These are phyloP conservation scores for Phodopus roborovskii DNA, from an alignment of 2,113 vertebrate species.

Conservation along the genomic window DNA sequence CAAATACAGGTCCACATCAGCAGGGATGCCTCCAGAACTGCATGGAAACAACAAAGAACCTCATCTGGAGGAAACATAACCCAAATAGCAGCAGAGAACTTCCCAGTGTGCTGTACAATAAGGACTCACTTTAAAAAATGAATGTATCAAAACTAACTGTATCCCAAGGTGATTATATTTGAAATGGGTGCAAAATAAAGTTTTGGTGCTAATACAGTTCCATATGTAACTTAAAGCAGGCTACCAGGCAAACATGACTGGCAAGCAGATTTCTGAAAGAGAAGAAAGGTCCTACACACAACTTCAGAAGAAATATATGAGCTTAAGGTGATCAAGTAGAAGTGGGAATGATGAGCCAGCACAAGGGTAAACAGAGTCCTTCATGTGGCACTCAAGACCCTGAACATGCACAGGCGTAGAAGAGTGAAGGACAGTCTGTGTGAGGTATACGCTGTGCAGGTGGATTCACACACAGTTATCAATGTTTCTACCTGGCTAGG, in stretches of 20 bases:
- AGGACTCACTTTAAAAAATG: not conserved
- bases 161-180: not conserved
- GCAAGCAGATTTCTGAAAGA: not conserved
- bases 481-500: not conserved
- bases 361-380: not conserved
- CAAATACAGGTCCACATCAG: not conserved
- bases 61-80: not conserved
- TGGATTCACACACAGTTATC: not conserved
- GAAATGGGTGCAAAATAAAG: not conserved
- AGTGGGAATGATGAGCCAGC: not conserved
- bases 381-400: not conserved
- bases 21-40: not conserved
- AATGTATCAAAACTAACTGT: not conserved
- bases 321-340: not conserved
- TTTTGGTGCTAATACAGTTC: not conserved
- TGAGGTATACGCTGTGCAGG: not conserved
- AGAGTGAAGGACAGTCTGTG: not conserved
- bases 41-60: not conserved
- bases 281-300: not conserved
- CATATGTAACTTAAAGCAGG: not conserved
- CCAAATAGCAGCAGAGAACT: not conserved
- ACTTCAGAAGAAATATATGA: not conserved
- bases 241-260: not conserved
- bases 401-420: not conserved
- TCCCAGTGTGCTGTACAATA: not conserved